Evolutionary conservation across 2,113 vertebrate genomes (phyloP).

Genomic region (Pituophis catenifer): DNA sequence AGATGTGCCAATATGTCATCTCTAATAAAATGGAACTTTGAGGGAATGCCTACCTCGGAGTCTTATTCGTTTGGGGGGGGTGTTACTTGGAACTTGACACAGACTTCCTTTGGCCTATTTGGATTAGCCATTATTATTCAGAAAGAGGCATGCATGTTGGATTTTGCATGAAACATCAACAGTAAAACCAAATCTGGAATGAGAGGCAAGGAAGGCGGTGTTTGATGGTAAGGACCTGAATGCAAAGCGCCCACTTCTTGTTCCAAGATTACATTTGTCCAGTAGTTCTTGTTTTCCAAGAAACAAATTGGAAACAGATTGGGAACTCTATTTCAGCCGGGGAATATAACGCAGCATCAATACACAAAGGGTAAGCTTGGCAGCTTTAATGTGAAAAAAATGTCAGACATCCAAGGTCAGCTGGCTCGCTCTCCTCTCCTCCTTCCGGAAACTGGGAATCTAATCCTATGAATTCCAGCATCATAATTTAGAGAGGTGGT

Average conservation of each 20-base stretch:
- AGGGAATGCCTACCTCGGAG: no score
- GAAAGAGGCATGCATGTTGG: neutral
- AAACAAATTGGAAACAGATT: neutral
- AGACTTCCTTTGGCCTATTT: neutral
- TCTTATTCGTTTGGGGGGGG: no score
- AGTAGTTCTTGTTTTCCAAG: neutral
- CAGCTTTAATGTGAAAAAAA: neutral
- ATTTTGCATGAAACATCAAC: neutral
- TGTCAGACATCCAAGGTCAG: conserved; percentile 5
- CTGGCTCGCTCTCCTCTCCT: neutral
- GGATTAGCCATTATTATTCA: neutral
- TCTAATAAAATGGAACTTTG: no score
- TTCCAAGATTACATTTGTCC: neutral
- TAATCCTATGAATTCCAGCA: neutral
- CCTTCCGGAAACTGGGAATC: neutral
- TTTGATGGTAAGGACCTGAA: neutral
- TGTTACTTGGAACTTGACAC: no score
- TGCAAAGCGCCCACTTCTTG: neutral
- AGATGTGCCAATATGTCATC: no score
- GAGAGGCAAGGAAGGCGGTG: neutral
- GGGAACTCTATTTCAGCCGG: neutral
- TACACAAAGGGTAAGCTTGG: conserved; percentile 24
- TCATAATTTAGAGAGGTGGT: neutral
- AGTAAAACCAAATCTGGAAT: neutral
- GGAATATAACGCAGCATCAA: neutral